Conservation (phyloP, 2,888 invertebrate species). For the Drosophila infuscata region DNA sequence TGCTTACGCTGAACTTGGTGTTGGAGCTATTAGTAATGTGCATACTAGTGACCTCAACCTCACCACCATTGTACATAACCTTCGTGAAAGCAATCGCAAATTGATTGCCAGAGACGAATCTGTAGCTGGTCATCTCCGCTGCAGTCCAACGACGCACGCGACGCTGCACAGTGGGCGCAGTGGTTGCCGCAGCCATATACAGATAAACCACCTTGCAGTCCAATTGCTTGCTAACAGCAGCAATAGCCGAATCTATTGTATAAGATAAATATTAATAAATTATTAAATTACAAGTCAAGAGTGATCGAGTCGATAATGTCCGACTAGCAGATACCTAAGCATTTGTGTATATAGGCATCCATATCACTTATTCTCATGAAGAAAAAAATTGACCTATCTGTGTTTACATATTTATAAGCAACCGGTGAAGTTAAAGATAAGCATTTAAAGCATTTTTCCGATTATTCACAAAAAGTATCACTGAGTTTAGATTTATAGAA, state of each 20-base stretch:
- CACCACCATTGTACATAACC: slow-evolving; percentile 26
- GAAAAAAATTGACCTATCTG: background rate
- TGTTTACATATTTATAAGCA: background rate
- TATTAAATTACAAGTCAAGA: background rate
- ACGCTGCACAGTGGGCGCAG: slow-evolving; percentile 51
- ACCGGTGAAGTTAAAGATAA: background rate
- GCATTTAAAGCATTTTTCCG: background rate
- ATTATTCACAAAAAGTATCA: background rate
- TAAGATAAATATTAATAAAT: slow-evolving; percentile 1
- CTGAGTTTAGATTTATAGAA: background rate
- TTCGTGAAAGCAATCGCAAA: slow-evolving; percentile 76
- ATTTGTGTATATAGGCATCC: background rate
- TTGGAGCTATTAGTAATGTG: slow-evolving; percentile 43
- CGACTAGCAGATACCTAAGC: background rate
- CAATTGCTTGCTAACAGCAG: slow-evolving; percentile 86
- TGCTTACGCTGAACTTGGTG: slow-evolving; percentile 62
- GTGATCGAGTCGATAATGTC: background rate
- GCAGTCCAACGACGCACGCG: slow-evolving; percentile 74
- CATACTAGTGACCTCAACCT: slow-evolving; percentile 46
- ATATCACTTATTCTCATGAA: background rate
- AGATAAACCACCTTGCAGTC: slow-evolving; percentile 79
- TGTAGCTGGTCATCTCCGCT: slow-evolving; percentile 42
- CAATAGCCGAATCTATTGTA: slow-evolving; percentile 86
- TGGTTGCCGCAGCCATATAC: slow-evolving; percentile 67
- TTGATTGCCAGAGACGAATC: slow-evolving; percentile 40